Conservation (phyloP, 2,113 vertebrate genomes). For the Takifugu bimaculatus region DNA sequence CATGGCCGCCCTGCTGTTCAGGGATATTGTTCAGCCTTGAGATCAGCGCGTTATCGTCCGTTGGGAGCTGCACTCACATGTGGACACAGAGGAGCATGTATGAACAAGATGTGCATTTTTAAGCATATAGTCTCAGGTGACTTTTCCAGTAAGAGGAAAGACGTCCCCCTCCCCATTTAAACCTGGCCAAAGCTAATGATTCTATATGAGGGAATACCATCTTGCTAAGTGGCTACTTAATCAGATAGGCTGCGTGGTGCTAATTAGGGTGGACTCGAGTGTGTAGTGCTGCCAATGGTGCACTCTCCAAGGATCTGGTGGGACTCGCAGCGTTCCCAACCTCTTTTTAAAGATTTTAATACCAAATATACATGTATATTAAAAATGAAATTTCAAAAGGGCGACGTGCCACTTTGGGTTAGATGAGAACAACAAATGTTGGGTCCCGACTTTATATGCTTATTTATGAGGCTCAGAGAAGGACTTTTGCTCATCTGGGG, state of each 20-base stretch:
- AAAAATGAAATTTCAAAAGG: too few relatives aligned
- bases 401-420: too few relatives aligned
- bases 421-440: too few relatives aligned
- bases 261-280: constrained; percentile 53
- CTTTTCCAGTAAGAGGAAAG: neutral
- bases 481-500: too few relatives aligned
- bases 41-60: constrained; percentile 6
- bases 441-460: too few relatives aligned
- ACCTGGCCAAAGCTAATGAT: constrained; percentile 41
- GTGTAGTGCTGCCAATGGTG: constrained; percentile 44
- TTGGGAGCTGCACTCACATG: neutral
- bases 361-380: neutral
- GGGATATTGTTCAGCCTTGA: constrained; percentile 40
- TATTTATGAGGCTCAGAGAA: too few relatives aligned
- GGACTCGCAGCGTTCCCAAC: constrained; percentile 37
- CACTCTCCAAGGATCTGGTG: constrained; percentile 38
- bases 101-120: neutral
- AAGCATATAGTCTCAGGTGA: neutral
- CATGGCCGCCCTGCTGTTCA: constrained; percentile 44
- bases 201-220: constrained; percentile 45
- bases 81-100: neutral
- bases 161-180: constrained; percentile 32
- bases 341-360: constrained; percentile 12
- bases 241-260: constrained; percentile 52
- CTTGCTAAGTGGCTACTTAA: constrained; percentile 56